Evolutionary conservation across 2,888 invertebrate genomes (phyloP), one percentile per base, ranked within the genome.

Genomic region (Ariolimax columbianus): DNA sequence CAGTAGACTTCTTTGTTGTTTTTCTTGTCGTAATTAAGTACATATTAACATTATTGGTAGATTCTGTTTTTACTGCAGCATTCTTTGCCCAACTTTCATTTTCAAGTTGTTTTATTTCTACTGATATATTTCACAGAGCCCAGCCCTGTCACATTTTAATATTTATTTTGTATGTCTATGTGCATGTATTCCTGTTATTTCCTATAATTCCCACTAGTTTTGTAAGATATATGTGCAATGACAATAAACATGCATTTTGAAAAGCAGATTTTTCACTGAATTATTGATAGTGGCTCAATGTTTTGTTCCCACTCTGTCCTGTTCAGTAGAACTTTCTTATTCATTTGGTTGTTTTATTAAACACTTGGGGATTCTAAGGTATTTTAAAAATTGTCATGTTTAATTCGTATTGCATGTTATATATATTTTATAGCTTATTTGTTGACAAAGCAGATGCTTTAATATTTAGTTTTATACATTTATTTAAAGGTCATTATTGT

Each of bases 121-220:
- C 19, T 78, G n/a, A n/a, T 47, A 23, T 59, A 38, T 72, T 73
- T 78, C 43, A 17, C 78, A 83, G 83, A 83, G 83, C 70, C 83
- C 63, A 83, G 83, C 47, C 83, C 83, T 68, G 83, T 83, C 51
- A 70, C 47, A 70, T 78, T 78, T 83, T 78, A 70, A 83, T 83
- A n/a, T 33, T 68, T 80, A 63, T 9, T 2, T 33, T 38, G 68
- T 59, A 33, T 43, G 66, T 73, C n/a, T 73, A 3, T 73, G 73
- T 73, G 19, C 30, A 47, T 66, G 66, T 33, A 66, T 66, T 66
- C 33, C 66, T 17, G 66, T 66, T 66, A 33, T 66, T 66, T 66
- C 19, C 30, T 66, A 66, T 33, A 6, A 55, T 55, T 55, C 23
- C 55, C 23, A 55, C 33, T 33, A n/a, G 30, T 63, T 66, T n/a